Conservation (phyloP, 2,797 vertebrate species). For the Ammospiza maritima region DNA sequence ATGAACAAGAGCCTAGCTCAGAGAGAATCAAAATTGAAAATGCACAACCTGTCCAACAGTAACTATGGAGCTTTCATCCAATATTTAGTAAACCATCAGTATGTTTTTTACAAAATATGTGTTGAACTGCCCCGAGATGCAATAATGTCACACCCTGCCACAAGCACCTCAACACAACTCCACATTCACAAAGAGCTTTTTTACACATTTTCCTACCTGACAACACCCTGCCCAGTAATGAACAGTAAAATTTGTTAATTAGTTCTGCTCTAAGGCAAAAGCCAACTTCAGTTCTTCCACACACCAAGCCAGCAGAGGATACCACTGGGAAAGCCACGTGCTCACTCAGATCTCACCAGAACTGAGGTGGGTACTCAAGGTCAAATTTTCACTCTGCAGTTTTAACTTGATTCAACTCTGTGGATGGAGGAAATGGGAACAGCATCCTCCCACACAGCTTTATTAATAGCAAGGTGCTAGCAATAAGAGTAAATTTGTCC, state of each 20-base stretch:
- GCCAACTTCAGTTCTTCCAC: background rate
- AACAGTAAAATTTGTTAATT: background rate
- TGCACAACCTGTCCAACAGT: background rate
- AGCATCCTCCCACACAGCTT: background rate
- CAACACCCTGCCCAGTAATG: background rate
- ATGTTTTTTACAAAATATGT: background rate
- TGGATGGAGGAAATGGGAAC: constrained; percentile 10
- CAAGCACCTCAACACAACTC: background rate
- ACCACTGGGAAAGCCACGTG: rapidly evolving
- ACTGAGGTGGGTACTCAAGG: background rate
- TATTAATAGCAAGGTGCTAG: constrained; percentile 41
- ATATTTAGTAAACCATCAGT: background rate
- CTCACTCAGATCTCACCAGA: background rate
- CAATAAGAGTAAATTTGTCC: background rate
- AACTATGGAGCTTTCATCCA: background rate
- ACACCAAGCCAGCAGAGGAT: background rate
- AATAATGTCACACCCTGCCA: background rate
- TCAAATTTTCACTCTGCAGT: background rate
- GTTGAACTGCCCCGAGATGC: background rate
- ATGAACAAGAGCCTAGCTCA: background rate
- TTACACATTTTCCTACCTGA: background rate
- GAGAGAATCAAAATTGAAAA: background rate
- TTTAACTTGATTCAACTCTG: background rate
- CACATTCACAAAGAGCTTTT: background rate
- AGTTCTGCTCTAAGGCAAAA: background rate